phyloP scores from a whole-genome alignment of 2,888 invertebrate genomes.

The Eupithecia tripunctaria region DNA sequence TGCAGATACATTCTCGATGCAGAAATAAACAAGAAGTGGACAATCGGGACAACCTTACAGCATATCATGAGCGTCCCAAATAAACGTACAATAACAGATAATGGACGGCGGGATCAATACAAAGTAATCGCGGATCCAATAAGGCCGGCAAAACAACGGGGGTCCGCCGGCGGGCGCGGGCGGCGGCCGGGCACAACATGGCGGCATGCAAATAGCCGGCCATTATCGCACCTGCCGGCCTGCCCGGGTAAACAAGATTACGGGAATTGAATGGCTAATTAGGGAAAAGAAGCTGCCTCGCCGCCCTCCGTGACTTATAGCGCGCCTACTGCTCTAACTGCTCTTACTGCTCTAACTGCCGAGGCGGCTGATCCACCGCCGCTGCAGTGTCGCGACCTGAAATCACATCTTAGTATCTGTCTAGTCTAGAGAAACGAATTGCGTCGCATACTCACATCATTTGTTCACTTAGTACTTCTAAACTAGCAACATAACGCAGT shows the following conservation, averaged over 20 bases:
- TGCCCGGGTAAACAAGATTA: constrained; percentile 83
- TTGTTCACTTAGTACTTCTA: not conserved
- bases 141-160: constrained; percentile 82
- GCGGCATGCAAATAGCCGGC: constrained; percentile 85
- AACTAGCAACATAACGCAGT: not conserved
- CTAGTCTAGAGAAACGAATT: not conserved
- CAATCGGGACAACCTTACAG: not conserved
- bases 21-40: not conserved
- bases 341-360: constrained; percentile 46
- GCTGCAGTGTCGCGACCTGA: not conserved
- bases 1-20: not conserved
- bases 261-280: constrained; percentile 85
- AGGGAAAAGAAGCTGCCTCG: constrained; percentile 80
- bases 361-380: not conserved
- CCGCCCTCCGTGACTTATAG: constrained; percentile 72
- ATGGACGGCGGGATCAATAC: constrained; percentile 83
- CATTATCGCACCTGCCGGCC: constrained; percentile 84
- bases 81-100: constrained; percentile 68
- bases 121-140: constrained; percentile 85
- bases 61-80: not conserved
- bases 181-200: constrained; percentile 81
- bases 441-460: not conserved
- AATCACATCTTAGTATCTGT: not conserved
- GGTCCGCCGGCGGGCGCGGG: constrained; percentile 71
- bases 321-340: constrained; percentile 34